Evolutionary conservation across 1,140 invertebrate genomes (phyloP), one percentile per base, ranked within the genome.

Genomic region (Caenorhabditis elegans): DNA sequence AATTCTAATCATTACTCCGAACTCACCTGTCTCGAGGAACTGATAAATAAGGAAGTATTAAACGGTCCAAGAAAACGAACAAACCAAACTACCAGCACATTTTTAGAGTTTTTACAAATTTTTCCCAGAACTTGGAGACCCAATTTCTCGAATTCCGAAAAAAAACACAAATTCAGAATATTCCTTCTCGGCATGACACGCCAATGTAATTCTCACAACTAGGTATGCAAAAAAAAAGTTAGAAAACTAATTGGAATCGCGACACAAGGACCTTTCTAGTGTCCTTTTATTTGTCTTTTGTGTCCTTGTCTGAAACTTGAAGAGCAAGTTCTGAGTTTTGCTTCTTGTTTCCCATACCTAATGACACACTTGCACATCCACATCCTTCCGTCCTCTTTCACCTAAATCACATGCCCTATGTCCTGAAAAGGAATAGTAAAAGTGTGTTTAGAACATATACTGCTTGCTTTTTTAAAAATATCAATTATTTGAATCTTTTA

Each of bases 171-270:
- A n/a, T 6, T n/a, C 48, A 8, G 15, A 22, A 17, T n/a, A 8
- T 55, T 24, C 10, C 10, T 26, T 26, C 10, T 55, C 51, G 24
- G 19, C 51, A 0, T 11, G 22, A 55, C 60, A 70, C 60, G 60
- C 60, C 10, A 70, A n/a, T n/a, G n/a, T n/a, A n/a, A 39, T 70
- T 70, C 60, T 70, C 34, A 43, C 13, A 70, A 70, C 31, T 28
- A 8, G 15, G 1, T 8, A 15, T n/a, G 19, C 19, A 6, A 49
- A 46, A 46, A 46, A 46, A 43, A 43, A 51, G 5, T 6, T n/a
- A 2, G 26, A 70, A 39, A 39, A 70, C 60, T 70, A 70, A 70
- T 70, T 70, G 60, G 60, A 70, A 39, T 70, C 60, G 34, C 8
- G 51, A 26, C 39, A 5, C 15, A 8, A 43, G 6, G 39, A 43